Conservation (phyloP, 2,113 vertebrate species). For the cattle (Bos taurus) region DNA sequence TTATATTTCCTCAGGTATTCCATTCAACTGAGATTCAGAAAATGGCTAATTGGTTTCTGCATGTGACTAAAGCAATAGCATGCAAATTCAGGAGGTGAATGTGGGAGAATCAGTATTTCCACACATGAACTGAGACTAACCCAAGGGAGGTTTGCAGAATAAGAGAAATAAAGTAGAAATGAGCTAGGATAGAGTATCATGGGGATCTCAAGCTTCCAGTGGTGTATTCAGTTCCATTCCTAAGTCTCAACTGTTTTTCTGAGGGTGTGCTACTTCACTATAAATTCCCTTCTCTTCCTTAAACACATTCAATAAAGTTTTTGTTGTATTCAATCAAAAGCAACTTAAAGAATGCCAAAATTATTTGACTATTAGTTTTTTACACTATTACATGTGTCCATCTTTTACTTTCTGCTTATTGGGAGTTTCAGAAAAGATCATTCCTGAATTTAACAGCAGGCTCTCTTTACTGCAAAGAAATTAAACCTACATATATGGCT, state of each 20-base stretch:
- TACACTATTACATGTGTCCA: neutral
- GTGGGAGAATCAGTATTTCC: neutral
- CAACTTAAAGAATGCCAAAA: neutral
- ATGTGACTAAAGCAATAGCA: neutral
- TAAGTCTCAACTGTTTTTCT: neutral
- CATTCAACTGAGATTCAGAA: neutral
- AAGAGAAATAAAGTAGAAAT: neutral
- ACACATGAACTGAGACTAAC: neutral
- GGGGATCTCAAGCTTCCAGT: fast-evolving
- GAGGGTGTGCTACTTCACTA: neutral
- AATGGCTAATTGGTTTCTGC: neutral
- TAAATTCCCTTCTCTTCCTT: neutral
- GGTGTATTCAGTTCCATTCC: neutral
- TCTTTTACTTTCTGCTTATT: neutral
- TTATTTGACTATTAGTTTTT: neutral
- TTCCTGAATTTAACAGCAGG: neutral
- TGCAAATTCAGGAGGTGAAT: neutral
- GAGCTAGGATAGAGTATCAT: neutral
- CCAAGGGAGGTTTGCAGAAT: neutral
- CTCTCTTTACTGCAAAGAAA: neutral
- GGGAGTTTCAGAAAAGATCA: neutral
- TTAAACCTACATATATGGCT: neutral
- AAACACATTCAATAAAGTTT: neutral
- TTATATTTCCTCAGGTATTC: neutral
- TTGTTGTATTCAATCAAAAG: neutral